Evolutionary conservation across 2,888 invertebrate genomes (phyloP), one percentile per base, ranked within the genome.

Genomic region (Drosophila nr. perissopoda): DNA sequence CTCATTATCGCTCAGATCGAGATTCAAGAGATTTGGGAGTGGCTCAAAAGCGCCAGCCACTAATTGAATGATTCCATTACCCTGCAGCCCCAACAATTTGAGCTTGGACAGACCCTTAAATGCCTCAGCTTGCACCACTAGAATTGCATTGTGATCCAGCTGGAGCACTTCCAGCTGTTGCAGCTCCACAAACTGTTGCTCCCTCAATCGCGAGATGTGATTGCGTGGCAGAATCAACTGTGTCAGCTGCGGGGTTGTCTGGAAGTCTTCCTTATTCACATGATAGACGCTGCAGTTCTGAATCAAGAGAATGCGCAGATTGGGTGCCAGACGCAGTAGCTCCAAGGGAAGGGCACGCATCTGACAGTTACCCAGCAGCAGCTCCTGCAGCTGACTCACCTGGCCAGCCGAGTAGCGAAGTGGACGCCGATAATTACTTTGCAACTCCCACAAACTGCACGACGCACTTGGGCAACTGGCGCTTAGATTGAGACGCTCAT

Each of bases 1-100:
- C 60, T 85, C 79, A 51, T 92, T 92, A 33, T 76, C 72, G 38
- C 93, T 92, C 49, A 92, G 69, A 74, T 92, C 92, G 21, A 92
- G 77, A 51, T 92, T 87, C 11, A 83, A 70, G 5, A 92, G 81
- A 48, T 76, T 81, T n/a, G 53, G 25, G 11, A 92, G 86, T 25
- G 56, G 16, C 0, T 42, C 59, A 5, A 78, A 63, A 7, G 51
- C 63, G n/a, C 42, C 61, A 2, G 54, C 25, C 2, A 76, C 48
- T 25, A 92, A 60, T 71, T 83, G 57, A 54, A 73, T 66, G 76
- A 84, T 82, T 11, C 82, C 89, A 62, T 93, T 93, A 49, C 81
- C 72, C 16, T 87, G 90, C 42, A 92, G 78, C 21, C 91, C 91
- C 16, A 92, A 79, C 33, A 87, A 67, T 4, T 74, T 76, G 0